Evolutionary conservation across 64 coral and sea anemone species (phyloP).

Genomic region (Anthopleura sola): DNA sequence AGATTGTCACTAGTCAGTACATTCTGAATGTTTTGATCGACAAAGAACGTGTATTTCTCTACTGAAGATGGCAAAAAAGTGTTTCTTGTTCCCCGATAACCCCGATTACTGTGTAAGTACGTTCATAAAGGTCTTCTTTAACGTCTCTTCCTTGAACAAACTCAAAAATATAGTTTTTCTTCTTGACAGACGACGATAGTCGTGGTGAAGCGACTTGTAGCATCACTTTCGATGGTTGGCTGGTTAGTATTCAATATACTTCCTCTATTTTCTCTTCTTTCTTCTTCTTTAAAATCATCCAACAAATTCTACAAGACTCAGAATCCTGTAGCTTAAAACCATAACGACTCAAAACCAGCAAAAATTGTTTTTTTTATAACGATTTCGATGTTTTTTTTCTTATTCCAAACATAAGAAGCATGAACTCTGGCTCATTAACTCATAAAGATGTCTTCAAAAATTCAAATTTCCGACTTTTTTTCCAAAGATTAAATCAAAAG

Average conservation of each 20-base stretch:
- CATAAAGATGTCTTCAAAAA: no score
- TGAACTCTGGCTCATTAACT: no score
- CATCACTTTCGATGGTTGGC: slow-evolving; percentile 59
- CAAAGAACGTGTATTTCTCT: not conserved
- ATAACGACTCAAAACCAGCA: no score
- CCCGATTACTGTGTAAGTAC: slow-evolving; percentile 72
- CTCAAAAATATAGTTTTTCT: not conserved
- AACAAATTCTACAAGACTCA: not conserved
- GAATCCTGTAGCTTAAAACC: no score
- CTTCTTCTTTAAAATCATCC: not conserved
- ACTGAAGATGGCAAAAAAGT: slow-evolving; percentile 38
- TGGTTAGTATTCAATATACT: slow-evolving; percentile 13
- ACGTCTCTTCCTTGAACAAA: not conserved
- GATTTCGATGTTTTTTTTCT: no score
- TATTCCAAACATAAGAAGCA: no score
- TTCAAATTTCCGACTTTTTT: no score
- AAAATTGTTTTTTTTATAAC: no score
- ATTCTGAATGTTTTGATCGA: slow-evolving; percentile 4
- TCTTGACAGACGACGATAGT: slow-evolving; percentile 44
- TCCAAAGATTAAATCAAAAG: no score
- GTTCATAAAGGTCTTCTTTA: not conserved
- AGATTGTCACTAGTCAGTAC: not conserved
- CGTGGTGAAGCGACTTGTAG: slow-evolving; percentile 40
- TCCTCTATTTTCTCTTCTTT: not conserved
- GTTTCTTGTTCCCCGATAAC: slow-evolving; percentile 58